phyloP scores from a whole-genome alignment of 2,888 invertebrate genomes.

The Cerastis leucographa region DNA sequence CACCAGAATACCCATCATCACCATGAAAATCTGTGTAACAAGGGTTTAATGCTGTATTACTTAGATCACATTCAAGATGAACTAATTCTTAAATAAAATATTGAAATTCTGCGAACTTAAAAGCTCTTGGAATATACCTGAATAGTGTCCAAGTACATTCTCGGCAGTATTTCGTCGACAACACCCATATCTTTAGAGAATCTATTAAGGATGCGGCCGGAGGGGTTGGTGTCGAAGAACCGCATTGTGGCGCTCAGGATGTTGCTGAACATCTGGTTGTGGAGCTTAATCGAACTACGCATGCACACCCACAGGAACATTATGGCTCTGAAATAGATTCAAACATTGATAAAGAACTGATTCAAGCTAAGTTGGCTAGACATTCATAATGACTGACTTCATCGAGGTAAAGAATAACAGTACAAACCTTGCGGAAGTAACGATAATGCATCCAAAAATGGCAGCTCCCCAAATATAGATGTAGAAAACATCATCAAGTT shows the following conservation, averaged over 20 bases:
- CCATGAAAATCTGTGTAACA: conserved; percentile 91
- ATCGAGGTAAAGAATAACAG: not conserved
- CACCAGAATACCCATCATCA: conserved; percentile 93
- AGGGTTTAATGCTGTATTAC: not conserved
- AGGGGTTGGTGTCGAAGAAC: conserved; percentile 96
- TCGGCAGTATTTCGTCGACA: conserved; percentile 93
- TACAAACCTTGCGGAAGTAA: conserved; percentile 88
- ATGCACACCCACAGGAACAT: conserved; percentile 94
- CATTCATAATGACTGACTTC: not conserved
- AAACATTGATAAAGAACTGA: not conserved
- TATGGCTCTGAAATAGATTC: conserved; percentile 89
- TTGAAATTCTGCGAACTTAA: not conserved
- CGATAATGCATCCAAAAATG: conserved; percentile 90
- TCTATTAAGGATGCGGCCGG: conserved; percentile 95
- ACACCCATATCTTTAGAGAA: conserved; percentile 96
- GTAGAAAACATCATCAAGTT: conserved; percentile 77
- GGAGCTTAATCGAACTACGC: conserved; percentile 93
- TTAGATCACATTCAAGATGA: not conserved
- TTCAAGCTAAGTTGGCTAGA: not conserved
- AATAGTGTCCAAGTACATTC: conserved; percentile 92
- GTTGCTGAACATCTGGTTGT: conserved; percentile 94
- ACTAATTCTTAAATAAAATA: not conserved
- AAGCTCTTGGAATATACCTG: conserved; percentile 81
- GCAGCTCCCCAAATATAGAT: conserved; percentile 91
- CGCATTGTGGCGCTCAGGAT: conserved; percentile 94